Evolutionary conservation across 2,113 vertebrate species (phyloP).

Genomic region (Tetraodon nigroviridis): DNA sequence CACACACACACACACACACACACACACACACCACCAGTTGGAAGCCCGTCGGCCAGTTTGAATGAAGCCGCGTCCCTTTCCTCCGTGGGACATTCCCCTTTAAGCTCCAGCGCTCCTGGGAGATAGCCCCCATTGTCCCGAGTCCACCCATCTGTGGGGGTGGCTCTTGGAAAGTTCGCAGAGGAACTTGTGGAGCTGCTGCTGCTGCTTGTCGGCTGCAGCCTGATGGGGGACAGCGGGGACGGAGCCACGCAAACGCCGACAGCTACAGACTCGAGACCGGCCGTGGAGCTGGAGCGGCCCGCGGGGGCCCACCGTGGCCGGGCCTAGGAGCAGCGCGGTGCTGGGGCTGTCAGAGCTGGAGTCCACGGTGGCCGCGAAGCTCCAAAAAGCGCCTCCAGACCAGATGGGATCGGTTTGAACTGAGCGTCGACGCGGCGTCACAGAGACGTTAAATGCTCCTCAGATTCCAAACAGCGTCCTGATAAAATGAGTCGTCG

Average conservation of each 20-base stretch:
- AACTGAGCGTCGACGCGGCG: constrained; percentile 36
- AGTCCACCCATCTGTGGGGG: constrained; percentile 73
- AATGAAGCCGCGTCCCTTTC: constrained; percentile 19
- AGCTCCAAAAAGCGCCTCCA: constrained; percentile 16
- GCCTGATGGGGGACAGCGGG: constrained; percentile 53
- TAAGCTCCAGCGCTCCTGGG: constrained; percentile 46
- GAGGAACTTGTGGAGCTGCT: constrained; percentile 60
- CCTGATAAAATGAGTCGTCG: constrained; percentile 64
- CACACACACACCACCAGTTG: not conserved
- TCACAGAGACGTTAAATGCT: constrained; percentile 26
- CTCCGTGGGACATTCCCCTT: constrained; percentile 57
- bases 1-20: no score
- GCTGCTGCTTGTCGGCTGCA: constrained; percentile 53
- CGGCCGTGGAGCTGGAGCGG: constrained; percentile 23
- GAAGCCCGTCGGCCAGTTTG: constrained; percentile 5
- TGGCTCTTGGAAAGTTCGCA: constrained; percentile 65
- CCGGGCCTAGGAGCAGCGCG: constrained; percentile 23
- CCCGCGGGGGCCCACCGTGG: constrained; percentile 12
- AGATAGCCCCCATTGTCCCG: constrained; percentile 59
- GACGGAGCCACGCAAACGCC: not conserved
- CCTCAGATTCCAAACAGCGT: constrained; percentile 2
- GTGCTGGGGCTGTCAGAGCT: constrained; percentile 15
- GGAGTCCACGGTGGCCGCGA: constrained; percentile 25
- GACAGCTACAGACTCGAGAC: not conserved
- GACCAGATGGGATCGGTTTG: constrained; percentile 25